These are phyloP conservation scores for Plecotus auritus DNA, from an alignment of 2,113 vertebrate genomes.

Conservation along the genomic window DNA sequence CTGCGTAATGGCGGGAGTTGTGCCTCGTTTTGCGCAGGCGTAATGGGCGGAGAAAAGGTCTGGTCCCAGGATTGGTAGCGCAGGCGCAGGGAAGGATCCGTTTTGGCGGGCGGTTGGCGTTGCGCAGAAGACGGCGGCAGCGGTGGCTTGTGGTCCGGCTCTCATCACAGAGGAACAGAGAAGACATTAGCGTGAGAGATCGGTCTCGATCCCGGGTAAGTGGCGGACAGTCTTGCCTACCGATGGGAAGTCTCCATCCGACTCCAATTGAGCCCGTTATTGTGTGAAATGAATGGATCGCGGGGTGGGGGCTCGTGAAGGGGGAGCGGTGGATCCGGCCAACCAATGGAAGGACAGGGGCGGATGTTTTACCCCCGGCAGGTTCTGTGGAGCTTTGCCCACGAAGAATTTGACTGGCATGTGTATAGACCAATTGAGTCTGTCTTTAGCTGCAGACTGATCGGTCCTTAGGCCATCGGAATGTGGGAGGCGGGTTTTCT, in stretches of 20 bases:
- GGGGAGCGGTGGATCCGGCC: slow-evolving; percentile 24
- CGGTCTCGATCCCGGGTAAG: slow-evolving; percentile 70
- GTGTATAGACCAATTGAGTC: slow-evolving; percentile 46
- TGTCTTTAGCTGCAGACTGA: background rate
- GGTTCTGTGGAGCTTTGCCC: background rate
- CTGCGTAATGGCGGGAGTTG: slow-evolving; percentile 60
- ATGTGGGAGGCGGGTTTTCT: slow-evolving; percentile 55
- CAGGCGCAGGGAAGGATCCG: slow-evolving; percentile 76
- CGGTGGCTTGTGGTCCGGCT: slow-evolving; percentile 48
- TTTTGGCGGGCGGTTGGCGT: slow-evolving; percentile 82
- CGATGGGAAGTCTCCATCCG: background rate
- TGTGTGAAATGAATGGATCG: slow-evolving; percentile 69
- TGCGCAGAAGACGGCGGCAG: slow-evolving; percentile 75
- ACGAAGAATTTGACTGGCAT: slow-evolving; percentile 56
- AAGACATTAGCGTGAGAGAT: slow-evolving; percentile 58
- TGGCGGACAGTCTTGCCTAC: slow-evolving; percentile 46
- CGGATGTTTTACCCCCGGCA: slow-evolving; percentile 41
- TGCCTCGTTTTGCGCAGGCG: slow-evolving; percentile 55
- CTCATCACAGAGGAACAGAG: slow-evolving; percentile 38
- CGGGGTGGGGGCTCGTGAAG: slow-evolving; percentile 42
- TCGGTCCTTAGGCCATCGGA: slow-evolving; percentile 50
- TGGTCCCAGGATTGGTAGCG: slow-evolving; percentile 62
- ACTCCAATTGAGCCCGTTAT: slow-evolving; percentile 38
- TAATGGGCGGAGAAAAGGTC: slow-evolving; percentile 64
- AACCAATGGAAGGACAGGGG: slow-evolving; percentile 65